Percentiles rank a stretch among this genome's conserved stretches.
Evolutionary conservation across 2,797 vertebrate species (phyloP).

Genomic region (Darevskia nairensis): DNA sequence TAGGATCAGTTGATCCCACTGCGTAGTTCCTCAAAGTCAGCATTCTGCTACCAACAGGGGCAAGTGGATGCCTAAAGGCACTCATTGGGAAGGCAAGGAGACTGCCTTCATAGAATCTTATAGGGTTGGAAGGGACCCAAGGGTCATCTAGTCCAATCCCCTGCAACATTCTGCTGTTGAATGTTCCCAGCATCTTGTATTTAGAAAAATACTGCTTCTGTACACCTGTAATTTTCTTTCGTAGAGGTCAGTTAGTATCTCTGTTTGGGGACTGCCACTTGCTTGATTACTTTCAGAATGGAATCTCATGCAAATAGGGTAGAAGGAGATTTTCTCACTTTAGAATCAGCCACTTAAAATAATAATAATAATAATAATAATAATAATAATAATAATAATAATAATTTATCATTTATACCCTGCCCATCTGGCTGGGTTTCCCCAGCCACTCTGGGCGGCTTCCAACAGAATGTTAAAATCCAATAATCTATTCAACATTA

Average conservation of each 20-base stretch:
- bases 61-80: not conserved
- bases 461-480: no score
- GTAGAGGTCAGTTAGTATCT: not conserved
- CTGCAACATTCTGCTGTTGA: not conserved
- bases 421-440: no score
- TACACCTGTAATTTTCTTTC: not conserved
- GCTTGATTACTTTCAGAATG: conserved; percentile 1
- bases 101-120: not conserved
- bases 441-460: no score
- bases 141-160: no score
- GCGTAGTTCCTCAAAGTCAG: not conserved
- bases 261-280: conserved; percentile 40
- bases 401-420: no score
- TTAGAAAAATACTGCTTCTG: not conserved
- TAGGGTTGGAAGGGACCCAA: no score
- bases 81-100: not conserved
- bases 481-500: no score
- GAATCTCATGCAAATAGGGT: conserved; percentile 21
- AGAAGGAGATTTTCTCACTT: conserved; percentile 9
- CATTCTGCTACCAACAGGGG: not conserved
- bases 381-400: no score
- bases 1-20: not conserved
- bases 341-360: no score
- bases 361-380: no score
- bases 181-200: not conserved